Percentiles rank a stretch among this genome's conserved stretches.
Conservation (phyloP, 2,113 vertebrate species). For the Bubalus kerabau region DNA sequence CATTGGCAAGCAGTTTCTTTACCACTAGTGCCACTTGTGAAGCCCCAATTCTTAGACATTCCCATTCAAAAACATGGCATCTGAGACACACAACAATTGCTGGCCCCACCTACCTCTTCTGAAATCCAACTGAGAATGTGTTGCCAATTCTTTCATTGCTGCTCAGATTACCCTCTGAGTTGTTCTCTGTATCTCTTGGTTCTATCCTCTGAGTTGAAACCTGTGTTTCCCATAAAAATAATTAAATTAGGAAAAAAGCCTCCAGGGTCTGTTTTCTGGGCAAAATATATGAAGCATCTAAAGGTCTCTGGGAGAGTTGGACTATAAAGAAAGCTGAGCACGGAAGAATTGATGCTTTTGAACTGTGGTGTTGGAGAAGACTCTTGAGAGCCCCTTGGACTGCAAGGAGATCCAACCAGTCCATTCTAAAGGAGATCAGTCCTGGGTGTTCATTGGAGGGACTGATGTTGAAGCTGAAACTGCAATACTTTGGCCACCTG, state of each 20-base stretch:
- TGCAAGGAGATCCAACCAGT: no score
- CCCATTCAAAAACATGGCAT: not conserved
- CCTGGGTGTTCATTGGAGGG: no score
- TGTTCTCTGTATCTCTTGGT: not conserved
- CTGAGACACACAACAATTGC: not conserved
- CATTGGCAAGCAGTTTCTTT: not conserved
- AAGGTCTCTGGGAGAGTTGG: not conserved
- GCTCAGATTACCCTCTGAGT: not conserved
- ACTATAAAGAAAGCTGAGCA: no score
- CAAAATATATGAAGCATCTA: not conserved
- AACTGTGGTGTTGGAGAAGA: no score
- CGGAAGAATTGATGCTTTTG: no score
- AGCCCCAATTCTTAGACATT: not conserved
- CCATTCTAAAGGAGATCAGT: no score
- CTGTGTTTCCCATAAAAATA: not conserved
- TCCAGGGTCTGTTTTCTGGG: not conserved
- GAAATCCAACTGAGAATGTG: not conserved
- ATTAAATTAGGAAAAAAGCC: not conserved
- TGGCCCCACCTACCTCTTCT: not conserved
- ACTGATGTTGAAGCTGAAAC: no score
- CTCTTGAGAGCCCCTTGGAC: no score
- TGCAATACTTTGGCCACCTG: no score
- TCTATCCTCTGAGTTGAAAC: not conserved
- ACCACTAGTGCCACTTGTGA: not conserved
- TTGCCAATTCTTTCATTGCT: not conserved